These are phyloP conservation scores for Chamaea fasciata DNA, from an alignment of 2,113 vertebrate species.

Conservation along the genomic window DNA sequence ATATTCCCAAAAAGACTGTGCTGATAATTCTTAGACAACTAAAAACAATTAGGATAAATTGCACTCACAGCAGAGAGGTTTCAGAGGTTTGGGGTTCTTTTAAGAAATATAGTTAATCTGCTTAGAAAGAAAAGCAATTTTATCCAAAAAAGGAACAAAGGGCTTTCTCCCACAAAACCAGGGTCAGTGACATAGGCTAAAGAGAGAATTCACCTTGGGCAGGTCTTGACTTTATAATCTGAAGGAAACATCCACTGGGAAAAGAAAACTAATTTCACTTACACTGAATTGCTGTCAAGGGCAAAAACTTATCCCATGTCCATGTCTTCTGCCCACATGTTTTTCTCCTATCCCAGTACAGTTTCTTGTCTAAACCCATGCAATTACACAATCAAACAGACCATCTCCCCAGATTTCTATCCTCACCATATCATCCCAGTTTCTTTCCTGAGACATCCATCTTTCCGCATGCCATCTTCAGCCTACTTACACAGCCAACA, in stretches of 20 bases:
- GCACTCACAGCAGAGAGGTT: background rate
- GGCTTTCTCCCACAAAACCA: background rate
- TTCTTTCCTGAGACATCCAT: background rate
- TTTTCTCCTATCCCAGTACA: background rate
- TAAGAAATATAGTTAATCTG: background rate
- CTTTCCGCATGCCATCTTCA: background rate
- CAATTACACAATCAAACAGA: background rate
- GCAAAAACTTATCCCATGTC: background rate
- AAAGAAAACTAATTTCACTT: background rate
- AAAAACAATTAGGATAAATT: background rate
- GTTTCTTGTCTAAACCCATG: background rate
- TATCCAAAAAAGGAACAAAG: background rate
- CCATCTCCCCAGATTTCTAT: background rate
- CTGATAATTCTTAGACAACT: background rate
- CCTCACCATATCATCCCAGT: background rate
- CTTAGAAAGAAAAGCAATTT: background rate
- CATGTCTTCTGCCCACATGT: background rate
- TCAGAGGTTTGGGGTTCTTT: background rate
- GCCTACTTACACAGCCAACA: background rate
- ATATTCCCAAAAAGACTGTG: background rate
- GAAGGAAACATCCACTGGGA: background rate
- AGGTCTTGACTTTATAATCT: background rate
- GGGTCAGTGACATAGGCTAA: background rate
- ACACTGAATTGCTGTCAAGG: background rate
- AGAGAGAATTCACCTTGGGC: background rate